Base-by-base conservation (phyloP, 2,113 vertebrate species). In the Cacatua alba region DNA sequence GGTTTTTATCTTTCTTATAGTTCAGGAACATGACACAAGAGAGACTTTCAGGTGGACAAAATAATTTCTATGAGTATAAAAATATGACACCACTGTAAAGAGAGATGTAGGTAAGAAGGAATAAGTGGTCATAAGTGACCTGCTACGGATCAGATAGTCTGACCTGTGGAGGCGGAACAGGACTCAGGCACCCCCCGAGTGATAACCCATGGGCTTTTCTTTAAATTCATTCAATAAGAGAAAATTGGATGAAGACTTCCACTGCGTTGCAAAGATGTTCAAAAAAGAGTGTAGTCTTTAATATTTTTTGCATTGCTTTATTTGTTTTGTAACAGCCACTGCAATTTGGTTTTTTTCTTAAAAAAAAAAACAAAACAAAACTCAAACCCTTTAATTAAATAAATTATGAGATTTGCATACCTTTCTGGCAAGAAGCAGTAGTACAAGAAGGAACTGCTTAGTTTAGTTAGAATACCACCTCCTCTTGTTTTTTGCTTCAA, bases 41-140 rank as follows among this genome's bases (percentile, higher is more conserved):
- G 35, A 59, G 9, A 7, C 11, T 57, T 81, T 1, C 10, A 70
- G 11, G 17, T n/a, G 6, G 41, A 35, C 15, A 57, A 57, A 82
- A 37, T 62, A 49, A 41, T 65, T 51, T 28, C 13, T 62, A 9
- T 0, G 0, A 67, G 3, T 39, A 4, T 15, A 35, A 51, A 25
- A 44, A 23, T 37, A 39, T 6, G 3, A 37, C 16, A 86, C 67
- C 6, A 31, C 4, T 53, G 14, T 17, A 76, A 79, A 60, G 21
- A 5, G 23, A 72, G 23, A 46, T 23, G 2, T 15, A 59, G 11
- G 10, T 44, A 26, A 41, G 43, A 63, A 82, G 39, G 11, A 64
- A 68, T 16, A 37, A 37, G 37, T 37, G 37, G 37, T 37, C 37
- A 37, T 37, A 37, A 37, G 37, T 37, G 37, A 37, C 37, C 37